Percentiles rank a stretch among this genome's conserved stretches.
phyloP scores from a whole-genome alignment of 2,797 vertebrate genomes.

The Sebastes iracundus region DNA sequence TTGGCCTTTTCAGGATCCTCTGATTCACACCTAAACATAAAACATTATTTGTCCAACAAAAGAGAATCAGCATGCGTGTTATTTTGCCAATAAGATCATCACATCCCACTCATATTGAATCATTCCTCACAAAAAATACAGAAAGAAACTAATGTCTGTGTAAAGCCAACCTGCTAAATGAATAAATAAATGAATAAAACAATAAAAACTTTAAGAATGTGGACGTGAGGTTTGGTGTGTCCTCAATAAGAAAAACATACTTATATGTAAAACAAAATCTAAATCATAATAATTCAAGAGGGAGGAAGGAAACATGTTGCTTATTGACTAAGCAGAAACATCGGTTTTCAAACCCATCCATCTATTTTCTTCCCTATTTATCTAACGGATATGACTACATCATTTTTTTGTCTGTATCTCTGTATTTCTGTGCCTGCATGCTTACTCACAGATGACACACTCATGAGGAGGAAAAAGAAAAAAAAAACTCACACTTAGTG shows the following conservation, averaged over 20 bases:
- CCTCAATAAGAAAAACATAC: not conserved
- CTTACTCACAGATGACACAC: constrained; percentile 43
- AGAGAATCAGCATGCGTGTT: not conserved
- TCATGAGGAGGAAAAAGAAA: not conserved
- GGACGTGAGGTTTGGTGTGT: not conserved
- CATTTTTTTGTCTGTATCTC: not conserved
- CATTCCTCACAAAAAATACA: not conserved
- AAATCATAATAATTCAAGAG: not conserved
- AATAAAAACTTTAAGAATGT: not conserved
- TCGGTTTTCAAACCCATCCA: not conserved
- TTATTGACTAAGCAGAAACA: not conserved
- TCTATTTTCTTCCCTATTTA: not conserved
- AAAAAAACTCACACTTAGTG: not conserved
- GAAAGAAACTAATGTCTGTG: not conserved
- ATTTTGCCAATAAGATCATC: not conserved
- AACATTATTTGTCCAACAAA: not conserved
- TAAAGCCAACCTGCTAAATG: not conserved
- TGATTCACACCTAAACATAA: not conserved
- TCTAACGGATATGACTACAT: not conserved
- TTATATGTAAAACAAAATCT: not conserved
- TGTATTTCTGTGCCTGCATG: not conserved
- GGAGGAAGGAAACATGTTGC: not conserved
- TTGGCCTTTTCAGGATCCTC: not conserved
- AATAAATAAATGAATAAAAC: not conserved
- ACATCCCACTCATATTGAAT: not conserved